These are phyloP conservation scores for Henricia sp. DNA, from an alignment of 53 echinoderm and acorn worm species.

Conservation along the genomic window DNA sequence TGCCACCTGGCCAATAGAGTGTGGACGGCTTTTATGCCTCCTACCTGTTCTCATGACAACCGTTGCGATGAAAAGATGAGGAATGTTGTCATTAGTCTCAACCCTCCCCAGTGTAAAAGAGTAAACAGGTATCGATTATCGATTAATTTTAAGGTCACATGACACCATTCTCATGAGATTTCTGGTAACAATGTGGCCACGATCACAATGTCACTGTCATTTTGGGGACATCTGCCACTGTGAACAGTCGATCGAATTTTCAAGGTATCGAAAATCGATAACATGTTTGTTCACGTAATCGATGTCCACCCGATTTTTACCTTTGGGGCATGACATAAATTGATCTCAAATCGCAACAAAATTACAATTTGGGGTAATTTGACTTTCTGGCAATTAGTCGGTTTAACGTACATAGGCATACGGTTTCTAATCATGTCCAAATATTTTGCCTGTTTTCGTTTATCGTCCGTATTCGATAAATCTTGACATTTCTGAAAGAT, in stretches of 20 bases:
- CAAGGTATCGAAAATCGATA: slow-evolving; percentile 43
- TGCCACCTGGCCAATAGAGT: slow-evolving; percentile 95
- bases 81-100: slow-evolving; percentile 30
- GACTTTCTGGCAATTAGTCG: too few species aligned
- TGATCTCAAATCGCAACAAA: neutral
- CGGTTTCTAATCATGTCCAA: too few species aligned
- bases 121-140: slow-evolving; percentile 66
- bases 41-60: slow-evolving; percentile 74
- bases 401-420: too few species aligned
- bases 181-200: slow-evolving; percentile 11
- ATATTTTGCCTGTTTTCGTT: too few species aligned
- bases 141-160: slow-evolving; percentile 44
- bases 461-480: too few species aligned
- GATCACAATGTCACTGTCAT: slow-evolving; percentile 8
- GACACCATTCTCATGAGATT: slow-evolving; percentile 23
- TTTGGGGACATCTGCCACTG: neutral
- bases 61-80: slow-evolving; percentile 26
- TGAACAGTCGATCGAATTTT: neutral
- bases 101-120: slow-evolving; percentile 46
- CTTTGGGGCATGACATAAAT: neutral
- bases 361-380: neutral
- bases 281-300: slow-evolving; percentile 13
- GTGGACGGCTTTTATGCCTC: slow-evolving; percentile 59
- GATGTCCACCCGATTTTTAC: neutral
- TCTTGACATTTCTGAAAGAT: too few species aligned